These are phyloP conservation scores for Julus scandinavius DNA, from an alignment of 2,888 invertebrate genomes.

Conservation along the genomic window DNA sequence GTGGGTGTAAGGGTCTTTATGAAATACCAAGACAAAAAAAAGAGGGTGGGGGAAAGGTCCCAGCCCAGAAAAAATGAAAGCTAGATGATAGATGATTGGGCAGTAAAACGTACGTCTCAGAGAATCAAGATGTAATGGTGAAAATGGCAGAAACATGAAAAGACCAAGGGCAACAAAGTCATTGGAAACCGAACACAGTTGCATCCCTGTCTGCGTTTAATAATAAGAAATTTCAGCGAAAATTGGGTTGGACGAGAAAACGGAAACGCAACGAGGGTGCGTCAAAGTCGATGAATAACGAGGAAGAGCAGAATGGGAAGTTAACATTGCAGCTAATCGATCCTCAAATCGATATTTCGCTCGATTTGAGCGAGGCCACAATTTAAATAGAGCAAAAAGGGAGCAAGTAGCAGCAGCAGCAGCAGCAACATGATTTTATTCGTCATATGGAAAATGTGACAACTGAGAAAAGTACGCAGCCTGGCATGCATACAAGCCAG, in stretches of 20 bases:
- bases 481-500: neutral
- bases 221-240: neutral
- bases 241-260: constrained; percentile 11
- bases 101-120: neutral
- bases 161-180: neutral
- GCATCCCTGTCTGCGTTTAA: neutral
- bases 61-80: neutral
- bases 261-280: neutral
- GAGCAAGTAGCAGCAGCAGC: neutral
- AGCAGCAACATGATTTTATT: neutral
- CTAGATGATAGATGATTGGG: constrained; percentile 2
- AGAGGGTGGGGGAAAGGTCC: neutral
- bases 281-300: constrained; percentile 11
- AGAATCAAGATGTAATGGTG: neutral
- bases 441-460: constrained; percentile 6
- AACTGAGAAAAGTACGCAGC: neutral
- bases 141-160: neutral
- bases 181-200: neutral
- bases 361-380: constrained; percentile 2
- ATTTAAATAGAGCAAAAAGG: neutral
- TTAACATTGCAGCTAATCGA: constrained; percentile 18
- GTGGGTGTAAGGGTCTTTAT: neutral
- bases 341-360: constrained; percentile 18
- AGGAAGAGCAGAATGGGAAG: constrained; percentile 18
- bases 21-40: neutral